Evolutionary conservation across 2,797 vertebrate genomes (phyloP).

Genomic region (Gymnocypris eckloni): DNA sequence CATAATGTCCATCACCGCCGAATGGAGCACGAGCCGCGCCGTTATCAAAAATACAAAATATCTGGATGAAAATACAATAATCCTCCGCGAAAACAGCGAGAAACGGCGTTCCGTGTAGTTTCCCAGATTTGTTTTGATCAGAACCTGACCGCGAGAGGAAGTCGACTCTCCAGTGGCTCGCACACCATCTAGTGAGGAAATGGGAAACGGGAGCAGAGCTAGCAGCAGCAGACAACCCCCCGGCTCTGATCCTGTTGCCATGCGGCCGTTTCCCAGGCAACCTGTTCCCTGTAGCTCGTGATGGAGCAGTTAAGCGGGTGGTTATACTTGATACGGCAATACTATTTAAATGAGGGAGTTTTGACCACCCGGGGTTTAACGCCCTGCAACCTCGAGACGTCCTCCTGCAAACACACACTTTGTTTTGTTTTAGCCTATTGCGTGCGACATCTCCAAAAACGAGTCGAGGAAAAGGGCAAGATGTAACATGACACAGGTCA

Average conservation of each 20-base stretch:
- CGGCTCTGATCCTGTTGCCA: constrained; percentile 97
- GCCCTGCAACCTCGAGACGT: constrained; percentile 18
- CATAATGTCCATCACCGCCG: constrained; percentile 94
- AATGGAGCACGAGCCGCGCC: constrained; percentile 66
- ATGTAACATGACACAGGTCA: constrained; percentile 37
- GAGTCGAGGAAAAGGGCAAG: constrained; percentile 14
- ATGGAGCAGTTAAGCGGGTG: constrained; percentile 79
- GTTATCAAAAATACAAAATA: constrained; percentile 59
- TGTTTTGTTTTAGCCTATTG: constrained; percentile 15
- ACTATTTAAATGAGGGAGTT: constrained; percentile 68
- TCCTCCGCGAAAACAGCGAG: constrained; percentile 69
- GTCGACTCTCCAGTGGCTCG: constrained; percentile 87
- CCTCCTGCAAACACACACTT: constrained; percentile 15
- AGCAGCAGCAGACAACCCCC: constrained; percentile 89
- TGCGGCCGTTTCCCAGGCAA: constrained; percentile 99
- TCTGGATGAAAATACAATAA: constrained; percentile 64
- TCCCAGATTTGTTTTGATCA: constrained; percentile 75
- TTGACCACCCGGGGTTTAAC: constrained; percentile 20
- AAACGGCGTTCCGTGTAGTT: constrained; percentile 74
- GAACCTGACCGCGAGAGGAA: constrained; percentile 76
- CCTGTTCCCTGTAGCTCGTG: constrained; percentile 87
- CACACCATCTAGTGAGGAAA: constrained; percentile 94
- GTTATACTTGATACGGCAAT: constrained; percentile 73
- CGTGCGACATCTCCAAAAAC: constrained; percentile 8
- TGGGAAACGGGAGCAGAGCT: constrained; percentile 87